Conservation (phyloP, 2,888 invertebrate species). For the Fragum whitleyi region DNA sequence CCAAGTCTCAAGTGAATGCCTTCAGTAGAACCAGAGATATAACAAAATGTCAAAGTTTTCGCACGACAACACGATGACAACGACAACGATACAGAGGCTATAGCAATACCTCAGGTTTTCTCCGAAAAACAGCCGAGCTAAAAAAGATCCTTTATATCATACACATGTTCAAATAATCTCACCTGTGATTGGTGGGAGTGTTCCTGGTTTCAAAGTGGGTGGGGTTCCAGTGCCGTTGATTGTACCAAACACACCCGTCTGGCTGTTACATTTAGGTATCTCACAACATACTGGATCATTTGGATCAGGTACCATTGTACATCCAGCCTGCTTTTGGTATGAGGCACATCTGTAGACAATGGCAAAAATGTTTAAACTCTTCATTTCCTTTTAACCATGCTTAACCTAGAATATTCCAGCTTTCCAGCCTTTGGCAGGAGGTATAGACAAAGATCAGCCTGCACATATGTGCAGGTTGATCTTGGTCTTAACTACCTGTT, state of each 20-base stretch:
- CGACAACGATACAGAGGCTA: too few species aligned
- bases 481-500: too few species aligned
- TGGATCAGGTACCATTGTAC: constrained; percentile 73
- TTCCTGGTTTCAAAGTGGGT: constrained; percentile 35
- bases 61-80: too few species aligned
- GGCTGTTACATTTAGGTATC: constrained; percentile 70
- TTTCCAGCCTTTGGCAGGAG: neutral
- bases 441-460: too few species aligned
- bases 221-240: constrained; percentile 71
- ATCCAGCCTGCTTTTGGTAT: constrained; percentile 68
- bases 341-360: constrained; percentile 71
- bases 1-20: too few species aligned
- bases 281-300: constrained; percentile 75
- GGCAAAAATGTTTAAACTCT: neutral
- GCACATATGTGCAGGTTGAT: too few species aligned
- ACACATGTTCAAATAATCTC: neutral
- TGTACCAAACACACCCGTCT: constrained; percentile 69
- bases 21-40: too few species aligned
- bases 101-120: too few species aligned
- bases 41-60: too few species aligned
- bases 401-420: neutral
- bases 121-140: too few species aligned
- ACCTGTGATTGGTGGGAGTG: constrained; percentile 26
- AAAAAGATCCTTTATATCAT: too few species aligned
- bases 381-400: neutral